phyloP scores from a whole-genome alignment of 2,113 vertebrate genomes.

The Callipepla squamata region DNA sequence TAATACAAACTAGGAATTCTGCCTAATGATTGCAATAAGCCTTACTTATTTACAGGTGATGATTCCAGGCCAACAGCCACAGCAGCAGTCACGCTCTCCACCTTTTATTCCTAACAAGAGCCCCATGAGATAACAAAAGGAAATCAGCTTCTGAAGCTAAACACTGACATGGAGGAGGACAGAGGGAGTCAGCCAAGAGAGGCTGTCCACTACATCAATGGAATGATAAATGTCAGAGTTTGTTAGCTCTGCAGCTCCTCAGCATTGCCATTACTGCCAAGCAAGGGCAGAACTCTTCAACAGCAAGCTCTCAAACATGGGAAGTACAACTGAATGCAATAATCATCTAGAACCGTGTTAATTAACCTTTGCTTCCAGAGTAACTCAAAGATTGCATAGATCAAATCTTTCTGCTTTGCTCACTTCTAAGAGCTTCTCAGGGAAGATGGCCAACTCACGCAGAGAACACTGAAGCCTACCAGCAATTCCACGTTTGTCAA shows the following conservation, averaged over 20 bases:
- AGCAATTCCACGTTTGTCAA: not conserved
- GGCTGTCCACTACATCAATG: not conserved
- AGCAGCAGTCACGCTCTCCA: accelerated
- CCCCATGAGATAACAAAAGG: not conserved
- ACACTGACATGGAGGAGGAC: not conserved
- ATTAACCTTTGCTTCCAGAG: not conserved
- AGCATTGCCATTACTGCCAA: not conserved
- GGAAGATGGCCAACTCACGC: not conserved
- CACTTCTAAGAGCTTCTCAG: not conserved
- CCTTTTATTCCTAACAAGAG: not conserved
- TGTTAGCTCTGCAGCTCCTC: not conserved
- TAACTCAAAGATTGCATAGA: not conserved
- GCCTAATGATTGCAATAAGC: not conserved
- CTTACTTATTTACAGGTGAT: not conserved
- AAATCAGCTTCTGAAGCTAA: not conserved
- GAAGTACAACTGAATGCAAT: not conserved
- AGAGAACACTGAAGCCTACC: not conserved
- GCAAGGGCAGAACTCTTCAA: not conserved
- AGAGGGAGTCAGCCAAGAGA: not conserved
- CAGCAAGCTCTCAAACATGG: not conserved
- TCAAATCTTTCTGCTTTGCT: not conserved
- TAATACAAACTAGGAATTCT: not conserved
- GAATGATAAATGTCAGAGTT: no score
- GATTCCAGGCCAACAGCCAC: accelerated
- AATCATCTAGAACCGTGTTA: not conserved